phyloP scores from a whole-genome alignment of 2,888 invertebrate species.

The Catocala nupta region DNA sequence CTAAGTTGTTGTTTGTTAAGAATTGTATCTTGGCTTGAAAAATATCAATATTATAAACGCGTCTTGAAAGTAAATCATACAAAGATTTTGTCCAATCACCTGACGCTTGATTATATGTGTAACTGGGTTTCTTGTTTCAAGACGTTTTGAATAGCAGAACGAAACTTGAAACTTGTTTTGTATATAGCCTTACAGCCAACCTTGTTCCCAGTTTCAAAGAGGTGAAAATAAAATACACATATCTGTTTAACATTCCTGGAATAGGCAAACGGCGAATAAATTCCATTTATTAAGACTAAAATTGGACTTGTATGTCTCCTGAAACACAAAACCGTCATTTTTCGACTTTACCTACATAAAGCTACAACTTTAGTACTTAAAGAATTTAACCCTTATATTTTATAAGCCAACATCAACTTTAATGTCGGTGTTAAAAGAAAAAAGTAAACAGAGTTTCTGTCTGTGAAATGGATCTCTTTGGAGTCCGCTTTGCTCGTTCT shows the following conservation, averaged over 20 bases:
- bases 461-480: conserved; percentile 47
- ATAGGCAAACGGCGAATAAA: too few species aligned
- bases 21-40: conserved; percentile 21
- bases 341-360: not conserved
- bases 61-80: not conserved
- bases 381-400: conserved; percentile 35
- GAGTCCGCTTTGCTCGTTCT: conserved; percentile 43
- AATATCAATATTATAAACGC: conserved; percentile 5
- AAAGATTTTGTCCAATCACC: not conserved
- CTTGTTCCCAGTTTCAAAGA: too few species aligned
- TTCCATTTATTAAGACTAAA: too few species aligned
- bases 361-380: conserved; percentile 11
- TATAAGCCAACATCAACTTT: conserved; percentile 45
- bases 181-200: too few species aligned
- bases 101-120: not conserved
- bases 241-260: too few species aligned
- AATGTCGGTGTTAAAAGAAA: conserved; percentile 49
- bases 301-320: too few species aligned
- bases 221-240: too few species aligned
- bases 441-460: conserved; percentile 46
- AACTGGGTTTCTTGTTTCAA: too few species aligned
- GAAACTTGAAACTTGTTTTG: too few species aligned
- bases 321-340: not conserved
- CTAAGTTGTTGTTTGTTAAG: conserved; percentile 34
- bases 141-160: too few species aligned